phyloP scores from a whole-genome alignment of 2,113 vertebrate genomes.

The Leptobrachium ailaonicum region DNA sequence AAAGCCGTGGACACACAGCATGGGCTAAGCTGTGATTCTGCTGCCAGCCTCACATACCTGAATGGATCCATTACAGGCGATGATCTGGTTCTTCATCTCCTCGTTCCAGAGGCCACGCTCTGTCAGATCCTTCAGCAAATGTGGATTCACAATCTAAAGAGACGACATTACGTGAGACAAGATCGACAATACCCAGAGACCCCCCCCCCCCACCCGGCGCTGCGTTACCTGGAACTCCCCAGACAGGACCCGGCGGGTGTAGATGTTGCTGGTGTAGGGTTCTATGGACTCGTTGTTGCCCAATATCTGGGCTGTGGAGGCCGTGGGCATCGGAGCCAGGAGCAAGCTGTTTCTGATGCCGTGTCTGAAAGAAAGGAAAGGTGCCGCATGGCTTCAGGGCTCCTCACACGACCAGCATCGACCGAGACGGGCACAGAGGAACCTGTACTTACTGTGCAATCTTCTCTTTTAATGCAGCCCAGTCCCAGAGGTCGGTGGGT shows the following conservation, averaged over 20 bases:
- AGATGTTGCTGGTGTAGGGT: conserved; percentile 97
- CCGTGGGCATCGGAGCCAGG: conserved; percentile 94
- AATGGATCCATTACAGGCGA: conserved; percentile 89
- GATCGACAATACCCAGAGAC: too few species aligned
- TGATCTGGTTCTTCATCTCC: conserved; percentile 97
- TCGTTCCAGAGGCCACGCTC: conserved; percentile 89
- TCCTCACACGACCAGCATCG: neutral
- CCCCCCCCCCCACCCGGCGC: neutral
- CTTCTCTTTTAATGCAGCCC: conserved; percentile 84
- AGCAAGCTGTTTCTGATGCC: conserved; percentile 94
- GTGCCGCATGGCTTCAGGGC: neutral
- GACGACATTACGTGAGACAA: neutral
- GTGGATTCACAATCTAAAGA: conserved; percentile 89
- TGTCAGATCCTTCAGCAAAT: conserved; percentile 93
- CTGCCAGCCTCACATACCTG: conserved; percentile 70
- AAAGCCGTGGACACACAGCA: too few species aligned
- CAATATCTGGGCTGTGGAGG: conserved; percentile 95
- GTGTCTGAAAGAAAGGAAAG: conserved; percentile 64
- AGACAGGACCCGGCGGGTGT: conserved; percentile 91
- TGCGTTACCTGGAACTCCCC: conserved; percentile 93
- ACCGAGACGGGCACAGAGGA: too few species aligned
- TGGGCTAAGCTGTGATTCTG: too few species aligned
- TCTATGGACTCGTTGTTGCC: conserved; percentile 97
- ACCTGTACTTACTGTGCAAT: conserved; percentile 82
- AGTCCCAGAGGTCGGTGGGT: conserved; percentile 88